phyloP scores from a whole-genome alignment of 2,888 invertebrate species.

The Pollenia labialis region DNA sequence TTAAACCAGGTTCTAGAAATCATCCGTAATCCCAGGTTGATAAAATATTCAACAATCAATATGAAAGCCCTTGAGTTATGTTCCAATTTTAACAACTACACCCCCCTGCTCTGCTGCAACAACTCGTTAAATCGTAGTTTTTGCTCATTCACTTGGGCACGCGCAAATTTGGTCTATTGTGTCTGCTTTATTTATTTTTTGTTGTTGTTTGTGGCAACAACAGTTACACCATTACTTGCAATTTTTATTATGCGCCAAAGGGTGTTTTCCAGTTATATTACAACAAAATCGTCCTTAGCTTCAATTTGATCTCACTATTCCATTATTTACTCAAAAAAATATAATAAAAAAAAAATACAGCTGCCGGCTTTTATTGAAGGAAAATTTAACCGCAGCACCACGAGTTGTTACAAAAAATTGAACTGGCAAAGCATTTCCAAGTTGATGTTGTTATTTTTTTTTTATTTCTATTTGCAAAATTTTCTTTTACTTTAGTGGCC shows the following conservation, averaged over 20 bases:
- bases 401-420: constrained; percentile 71
- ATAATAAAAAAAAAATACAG: constrained; percentile 32
- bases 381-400: constrained; percentile 66
- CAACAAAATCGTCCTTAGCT: constrained; percentile 68
- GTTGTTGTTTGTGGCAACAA: constrained; percentile 19
- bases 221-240: constrained; percentile 63
- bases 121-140: constrained; percentile 47
- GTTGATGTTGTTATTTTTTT: constrained; percentile 12
- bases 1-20: neutral
- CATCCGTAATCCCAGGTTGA: neutral
- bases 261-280: constrained; percentile 72
- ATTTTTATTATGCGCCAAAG: constrained; percentile 70
- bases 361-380: constrained; percentile 70
- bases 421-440: constrained; percentile 64
- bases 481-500: constrained; percentile 68
- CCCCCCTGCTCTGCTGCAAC: constrained; percentile 12
- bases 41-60: constrained; percentile 38
- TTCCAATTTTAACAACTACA: constrained; percentile 55
- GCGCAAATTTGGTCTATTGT: constrained; percentile 64
- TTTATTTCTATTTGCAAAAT: constrained; percentile 1
- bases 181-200: neutral
- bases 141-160: constrained; percentile 66
- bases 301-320: constrained; percentile 30
- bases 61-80: constrained; percentile 33
- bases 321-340: constrained; percentile 66